These are phyloP conservation scores for Noctua pronuba DNA, from an alignment of 2,888 invertebrate species.

Conservation along the genomic window DNA sequence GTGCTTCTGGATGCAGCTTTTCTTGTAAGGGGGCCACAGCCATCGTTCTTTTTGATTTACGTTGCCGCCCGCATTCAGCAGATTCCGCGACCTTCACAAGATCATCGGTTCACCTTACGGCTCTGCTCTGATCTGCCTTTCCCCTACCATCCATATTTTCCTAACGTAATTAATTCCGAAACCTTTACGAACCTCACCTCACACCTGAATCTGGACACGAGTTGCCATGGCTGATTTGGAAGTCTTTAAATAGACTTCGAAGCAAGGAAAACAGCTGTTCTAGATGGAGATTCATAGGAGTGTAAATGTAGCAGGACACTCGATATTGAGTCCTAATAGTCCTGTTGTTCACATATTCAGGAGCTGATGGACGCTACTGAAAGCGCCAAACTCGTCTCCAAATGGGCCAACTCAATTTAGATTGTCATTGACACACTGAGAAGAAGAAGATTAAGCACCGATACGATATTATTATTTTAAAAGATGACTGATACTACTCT, in stretches of 20 bases:
- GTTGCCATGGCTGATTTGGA: not conserved
- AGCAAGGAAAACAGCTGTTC: not conserved
- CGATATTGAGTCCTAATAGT: not conserved
- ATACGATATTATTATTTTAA: not conserved
- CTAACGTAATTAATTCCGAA: no score
- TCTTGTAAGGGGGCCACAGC: not conserved
- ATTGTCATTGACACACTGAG: not conserved
- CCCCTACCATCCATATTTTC: not conserved
- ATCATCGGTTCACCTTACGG: not conserved
- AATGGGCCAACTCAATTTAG: not conserved
- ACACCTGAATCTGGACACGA: not conserved
- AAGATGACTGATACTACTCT: not conserved
- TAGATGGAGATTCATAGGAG: no score
- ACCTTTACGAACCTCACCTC: no score
- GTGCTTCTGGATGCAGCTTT: not conserved
- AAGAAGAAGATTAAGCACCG: not conserved
- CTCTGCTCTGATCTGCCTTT: not conserved
- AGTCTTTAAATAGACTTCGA: not conserved
- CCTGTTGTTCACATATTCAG: no score
- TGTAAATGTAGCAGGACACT: no score
- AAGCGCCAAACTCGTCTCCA: not conserved
- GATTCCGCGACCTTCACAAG: not conserved
- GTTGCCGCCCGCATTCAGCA: not conserved
- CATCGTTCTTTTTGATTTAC: not conserved
- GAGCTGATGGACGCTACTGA: not conserved